Conservation (phyloP, 1,140 invertebrate species). For the Anastrepha obliqua region DNA sequence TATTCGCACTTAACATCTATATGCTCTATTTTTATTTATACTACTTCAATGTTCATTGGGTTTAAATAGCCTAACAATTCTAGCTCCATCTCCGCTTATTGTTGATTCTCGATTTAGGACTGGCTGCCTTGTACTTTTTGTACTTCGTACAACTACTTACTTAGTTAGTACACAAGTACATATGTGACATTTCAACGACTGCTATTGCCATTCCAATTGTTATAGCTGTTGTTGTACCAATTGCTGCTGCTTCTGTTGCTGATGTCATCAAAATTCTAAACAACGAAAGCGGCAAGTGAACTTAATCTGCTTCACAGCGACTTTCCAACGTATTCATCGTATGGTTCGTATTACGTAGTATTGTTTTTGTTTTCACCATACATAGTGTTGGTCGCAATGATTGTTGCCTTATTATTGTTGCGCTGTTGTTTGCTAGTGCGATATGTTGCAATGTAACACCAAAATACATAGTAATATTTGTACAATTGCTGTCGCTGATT, state of each 20-base stretch:
- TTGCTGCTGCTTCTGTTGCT: not conserved
- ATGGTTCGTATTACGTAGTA: not conserved
- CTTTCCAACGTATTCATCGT: not conserved
- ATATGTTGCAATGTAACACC: not conserved
- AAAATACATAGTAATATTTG: not conserved
- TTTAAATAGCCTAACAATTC: not conserved
- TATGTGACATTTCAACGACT: not conserved
- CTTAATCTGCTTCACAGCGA: slow-evolving; percentile 25
- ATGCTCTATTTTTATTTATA: too few relatives aligned
- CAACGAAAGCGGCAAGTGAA: slow-evolving; percentile 40
- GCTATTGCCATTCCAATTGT: not conserved
- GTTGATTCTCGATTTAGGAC: slow-evolving; percentile 28
- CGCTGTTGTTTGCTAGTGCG: slow-evolving; percentile 4
- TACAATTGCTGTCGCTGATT: slow-evolving; percentile 3
- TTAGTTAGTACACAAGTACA: not conserved
- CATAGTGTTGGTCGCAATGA: too few relatives aligned
- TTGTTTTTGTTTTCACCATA: not conserved
- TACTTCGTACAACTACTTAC: not conserved
- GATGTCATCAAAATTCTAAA: slow-evolving; percentile 42
- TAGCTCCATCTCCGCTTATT: not conserved
- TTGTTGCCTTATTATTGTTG: not conserved
- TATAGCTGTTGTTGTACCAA: not conserved
- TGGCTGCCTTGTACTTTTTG: not conserved
- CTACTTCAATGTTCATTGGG: not conserved
- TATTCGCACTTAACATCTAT: too few relatives aligned